phyloP scores from a whole-genome alignment of 2,888 invertebrate species.

The Dermolepida albohirtum region DNA sequence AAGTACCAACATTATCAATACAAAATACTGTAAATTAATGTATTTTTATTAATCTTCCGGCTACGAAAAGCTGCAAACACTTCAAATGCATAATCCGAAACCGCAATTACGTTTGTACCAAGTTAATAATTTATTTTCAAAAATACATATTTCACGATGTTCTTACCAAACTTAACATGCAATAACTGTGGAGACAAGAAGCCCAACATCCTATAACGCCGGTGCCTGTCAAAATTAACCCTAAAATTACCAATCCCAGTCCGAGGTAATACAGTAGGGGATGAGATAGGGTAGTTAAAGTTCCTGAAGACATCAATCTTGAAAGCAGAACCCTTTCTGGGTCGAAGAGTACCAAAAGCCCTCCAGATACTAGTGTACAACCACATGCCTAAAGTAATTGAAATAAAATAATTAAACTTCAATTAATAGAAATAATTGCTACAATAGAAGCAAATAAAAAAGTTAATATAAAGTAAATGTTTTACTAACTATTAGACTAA shows the following conservation, averaged over 20 bases:
- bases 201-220: slow-evolving; percentile 87
- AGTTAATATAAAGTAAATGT: too few species aligned
- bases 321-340: slow-evolving; percentile 78
- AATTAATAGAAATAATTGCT: too few species aligned
- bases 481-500: too few species aligned
- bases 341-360: slow-evolving; percentile 79
- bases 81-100: too few species aligned
- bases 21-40: slow-evolving; percentile 73
- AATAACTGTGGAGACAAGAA: slow-evolving; percentile 79
- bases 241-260: slow-evolving; percentile 76
- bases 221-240: slow-evolving; percentile 75
- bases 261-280: slow-evolving; percentile 84
- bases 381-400: slow-evolving; percentile 75
- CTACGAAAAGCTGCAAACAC: too few species aligned
- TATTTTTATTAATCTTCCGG: not conserved
- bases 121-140: too few species aligned
- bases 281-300: slow-evolving; percentile 72
- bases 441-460: too few species aligned
- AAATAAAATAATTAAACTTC: not conserved
- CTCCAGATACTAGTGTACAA: slow-evolving; percentile 76
- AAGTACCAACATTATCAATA: slow-evolving; percentile 75
- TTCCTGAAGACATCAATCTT: slow-evolving; percentile 74
- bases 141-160: too few species aligned
- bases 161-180: slow-evolving; percentile 77
- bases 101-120: too few species aligned